Conservation (phyloP, 2,888 invertebrate genomes). For the Drosophila histrio region DNA sequence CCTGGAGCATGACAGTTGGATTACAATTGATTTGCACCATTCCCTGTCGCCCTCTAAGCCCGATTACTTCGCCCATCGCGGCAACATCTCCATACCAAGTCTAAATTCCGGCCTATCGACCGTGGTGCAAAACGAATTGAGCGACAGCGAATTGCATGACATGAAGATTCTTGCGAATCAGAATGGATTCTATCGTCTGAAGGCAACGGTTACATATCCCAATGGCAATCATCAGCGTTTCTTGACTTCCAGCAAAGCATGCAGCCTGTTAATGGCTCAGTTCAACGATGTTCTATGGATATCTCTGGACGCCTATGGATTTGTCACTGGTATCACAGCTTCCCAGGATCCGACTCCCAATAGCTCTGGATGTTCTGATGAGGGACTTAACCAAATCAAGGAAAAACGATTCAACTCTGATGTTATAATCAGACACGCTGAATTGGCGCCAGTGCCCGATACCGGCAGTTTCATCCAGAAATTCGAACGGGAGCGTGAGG, state of each 20-base stretch:
- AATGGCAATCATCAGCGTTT: constrained; percentile 89
- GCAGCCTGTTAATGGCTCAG: constrained; percentile 90
- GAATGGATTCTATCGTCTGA: constrained; percentile 91
- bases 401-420: constrained; percentile 89
- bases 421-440: constrained; percentile 91
- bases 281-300: constrained; percentile 91
- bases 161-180: constrained; percentile 86
- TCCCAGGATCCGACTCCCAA: constrained; percentile 85
- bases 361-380: constrained; percentile 60
- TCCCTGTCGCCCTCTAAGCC: constrained; percentile 86
- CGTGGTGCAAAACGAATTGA: constrained; percentile 87
- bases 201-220: constrained; percentile 88
- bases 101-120: constrained; percentile 88
- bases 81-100: constrained; percentile 89
- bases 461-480: constrained; percentile 98
- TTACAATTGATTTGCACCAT: constrained; percentile 89
- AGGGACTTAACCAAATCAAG: constrained; percentile 39
- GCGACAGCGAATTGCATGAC: constrained; percentile 85
- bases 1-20: constrained; percentile 90
- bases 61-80: constrained; percentile 87
- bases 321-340: constrained; percentile 89
- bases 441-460: constrained; percentile 95
- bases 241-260: constrained; percentile 92
- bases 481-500: constrained; percentile 94
- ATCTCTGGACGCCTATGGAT: constrained; percentile 91